Conservation (phyloP, 2,797 vertebrate species). For the Paratrypauchen microcephalus region DNA sequence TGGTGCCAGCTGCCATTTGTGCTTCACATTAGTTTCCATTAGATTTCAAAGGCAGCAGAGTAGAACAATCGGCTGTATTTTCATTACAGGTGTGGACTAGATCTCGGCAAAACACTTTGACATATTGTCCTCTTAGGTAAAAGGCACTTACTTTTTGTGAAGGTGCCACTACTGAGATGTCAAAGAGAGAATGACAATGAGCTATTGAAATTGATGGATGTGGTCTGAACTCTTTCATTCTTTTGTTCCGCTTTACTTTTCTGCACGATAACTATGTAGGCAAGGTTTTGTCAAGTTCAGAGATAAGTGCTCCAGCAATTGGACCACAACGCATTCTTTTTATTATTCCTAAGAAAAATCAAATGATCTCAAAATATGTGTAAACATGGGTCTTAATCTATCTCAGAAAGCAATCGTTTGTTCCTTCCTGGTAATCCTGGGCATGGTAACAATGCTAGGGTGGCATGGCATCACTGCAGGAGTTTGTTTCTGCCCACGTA, state of each 20-base stretch:
- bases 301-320: background rate
- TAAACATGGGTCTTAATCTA: background rate
- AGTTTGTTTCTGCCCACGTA: too few relatives aligned
- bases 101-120: background rate
- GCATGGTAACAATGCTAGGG: background rate
- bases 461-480: background rate
- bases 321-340: too few relatives aligned
- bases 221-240: background rate
- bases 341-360: too few relatives aligned
- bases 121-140: background rate
- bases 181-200: background rate
- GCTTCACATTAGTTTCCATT: conserved; percentile 21
- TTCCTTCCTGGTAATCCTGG: background rate
- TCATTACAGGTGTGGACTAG: conserved; percentile 1
- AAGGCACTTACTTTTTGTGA: background rate
- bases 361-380: too few relatives aligned
- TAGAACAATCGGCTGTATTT: conserved; percentile 1
- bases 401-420: background rate
- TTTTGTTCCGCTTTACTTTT: background rate
- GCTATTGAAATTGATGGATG: background rate
- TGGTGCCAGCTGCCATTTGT: background rate
- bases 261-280: background rate
- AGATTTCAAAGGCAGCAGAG: conserved; percentile 11
- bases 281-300: background rate
- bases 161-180: background rate